Evolutionary conservation across 1,140 invertebrate genomes (phyloP).

Genomic region (Zaprionus lachaisei): DNA sequence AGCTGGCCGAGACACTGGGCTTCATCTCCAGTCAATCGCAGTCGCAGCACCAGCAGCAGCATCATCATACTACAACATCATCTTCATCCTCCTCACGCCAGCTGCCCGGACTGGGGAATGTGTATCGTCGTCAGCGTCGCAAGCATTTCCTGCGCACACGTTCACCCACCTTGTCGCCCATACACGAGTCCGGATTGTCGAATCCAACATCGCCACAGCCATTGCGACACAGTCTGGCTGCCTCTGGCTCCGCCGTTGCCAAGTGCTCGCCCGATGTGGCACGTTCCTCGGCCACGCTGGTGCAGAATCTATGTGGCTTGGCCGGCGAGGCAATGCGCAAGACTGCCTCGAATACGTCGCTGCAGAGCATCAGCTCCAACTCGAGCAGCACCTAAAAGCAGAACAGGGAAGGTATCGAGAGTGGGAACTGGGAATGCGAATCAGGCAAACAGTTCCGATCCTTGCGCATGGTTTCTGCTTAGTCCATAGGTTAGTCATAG

Average conservation of each 20-base stretch:
- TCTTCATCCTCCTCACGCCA: constrained; percentile 18
- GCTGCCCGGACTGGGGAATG: constrained; percentile 59
- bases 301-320: constrained; percentile 65
- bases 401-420: background rate
- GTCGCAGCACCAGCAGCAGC: constrained; percentile 10
- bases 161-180: constrained; percentile 88
- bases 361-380: constrained; percentile 77
- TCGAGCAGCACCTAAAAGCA: constrained; percentile 67
- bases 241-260: constrained; percentile 12
- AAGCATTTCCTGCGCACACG: constrained; percentile 85
- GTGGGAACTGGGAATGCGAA: background rate
- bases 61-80: background rate
- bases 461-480: constrained; percentile 60
- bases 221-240: constrained; percentile 62
- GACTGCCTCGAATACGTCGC: constrained; percentile 69
- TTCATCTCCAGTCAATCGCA: constrained; percentile 62
- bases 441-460: constrained; percentile 41
- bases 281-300: constrained; percentile 27
- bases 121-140: constrained; percentile 81
- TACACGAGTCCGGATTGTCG: constrained; percentile 90
- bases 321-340: constrained; percentile 64
- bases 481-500: constrained; percentile 61
- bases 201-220: constrained; percentile 89
- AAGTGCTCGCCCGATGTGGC: constrained; percentile 3
- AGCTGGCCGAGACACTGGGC: constrained; percentile 85